Base-by-base conservation (phyloP, 2,888 invertebrate species). In the Antheraea assamensis region DNA sequence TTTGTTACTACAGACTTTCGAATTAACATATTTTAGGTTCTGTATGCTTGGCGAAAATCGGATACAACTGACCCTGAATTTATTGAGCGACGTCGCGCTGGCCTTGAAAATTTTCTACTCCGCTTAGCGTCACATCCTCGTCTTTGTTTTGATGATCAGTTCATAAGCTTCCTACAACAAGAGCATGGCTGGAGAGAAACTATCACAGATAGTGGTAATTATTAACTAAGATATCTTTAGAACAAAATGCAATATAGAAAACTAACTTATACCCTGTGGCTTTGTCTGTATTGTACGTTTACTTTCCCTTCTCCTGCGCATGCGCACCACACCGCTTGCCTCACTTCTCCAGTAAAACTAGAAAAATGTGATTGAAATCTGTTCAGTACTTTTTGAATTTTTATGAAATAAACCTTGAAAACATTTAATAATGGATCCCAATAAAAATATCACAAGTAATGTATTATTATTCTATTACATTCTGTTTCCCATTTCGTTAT, bases 11-110 rank as follows among this genome's bases (percentile, higher is more conserved):
- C 66, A 21, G 55, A 30, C 10, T 3, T 21, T 52, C 4, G 2
- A 52, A 58, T 52, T 52, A 24, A 58, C 24, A 64, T 35, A 70
- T 47, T 49, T 31, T 58, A 95, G 95, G 96, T 96, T 76, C 93
- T 96, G 80, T 97, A 95, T 89, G 97, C 97, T 4, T 98, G 98
- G 97, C 96, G 97, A 78, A 97, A 97, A 87, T 96, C 96, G 1
- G 98, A 98, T 86, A 97, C 97, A 21, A 97, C 97, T 80, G 97
- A 98, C 88, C 97, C 97, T 0, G 97, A 97, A 85, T 98, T 98
- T 87, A 96, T 98, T 52, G 98, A 98, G 87, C 95, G 98, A n/a
- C 94, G 98, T 76, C 94, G 98, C 77, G 97, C 97, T 4, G 97
- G 97, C 0, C 93, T 98, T 2, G 98, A 98, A 95, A 97, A 97